Evolutionary conservation across 2,113 vertebrate species (phyloP), one percentile per base, ranked within the genome.

Genomic region (Poecile atricapillus): DNA sequence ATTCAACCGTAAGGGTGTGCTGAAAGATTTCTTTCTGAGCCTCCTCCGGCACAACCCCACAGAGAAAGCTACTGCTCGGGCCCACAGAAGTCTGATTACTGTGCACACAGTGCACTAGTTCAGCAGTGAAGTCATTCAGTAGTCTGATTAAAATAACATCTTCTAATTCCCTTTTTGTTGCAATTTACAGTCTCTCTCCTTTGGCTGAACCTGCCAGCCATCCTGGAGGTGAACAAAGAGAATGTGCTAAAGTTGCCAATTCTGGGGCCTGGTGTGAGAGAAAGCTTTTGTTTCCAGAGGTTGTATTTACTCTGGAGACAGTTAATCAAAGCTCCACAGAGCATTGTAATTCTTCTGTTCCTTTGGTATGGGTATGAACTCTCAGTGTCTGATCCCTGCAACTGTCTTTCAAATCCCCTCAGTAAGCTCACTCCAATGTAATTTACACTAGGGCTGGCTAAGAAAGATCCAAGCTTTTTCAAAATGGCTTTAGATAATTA

Each of bases 121-220:
- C 3, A 3, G 92, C 83, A 88, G 62, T 83, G 83, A 97, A 95
- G 83, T 94, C 92, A 96, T 93, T 93, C 96, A 90, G 94, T 87
- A 96, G 95, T 46, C 92, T 95, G 97, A 97, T 92, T 96, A 94
- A 96, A 97, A 97, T 77, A 97, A 96, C 94, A 97, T 96, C 94
- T 95, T 96, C 95, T 95, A 95, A 97, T 95, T 97, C 96, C 89
- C 81, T 97, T 95, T 96, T 90, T 96, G 95, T 96, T 94, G 87
- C 81, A 96, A 97, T 97, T 97, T 96, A 97, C 93, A 93, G 87
- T 80, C 91, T 49, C 89, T 97, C 95, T 97, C 97, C 97, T 97
- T 96, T 97, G 97, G 96, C 97, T 97, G 97, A 97, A 97, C 96
- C 96, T 97, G 92, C 96, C 86, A 95, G 94, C 96, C 96, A 93